phyloP scores from a whole-genome alignment of 2,888 invertebrate species.

The Caenorhabditis plicata region DNA sequence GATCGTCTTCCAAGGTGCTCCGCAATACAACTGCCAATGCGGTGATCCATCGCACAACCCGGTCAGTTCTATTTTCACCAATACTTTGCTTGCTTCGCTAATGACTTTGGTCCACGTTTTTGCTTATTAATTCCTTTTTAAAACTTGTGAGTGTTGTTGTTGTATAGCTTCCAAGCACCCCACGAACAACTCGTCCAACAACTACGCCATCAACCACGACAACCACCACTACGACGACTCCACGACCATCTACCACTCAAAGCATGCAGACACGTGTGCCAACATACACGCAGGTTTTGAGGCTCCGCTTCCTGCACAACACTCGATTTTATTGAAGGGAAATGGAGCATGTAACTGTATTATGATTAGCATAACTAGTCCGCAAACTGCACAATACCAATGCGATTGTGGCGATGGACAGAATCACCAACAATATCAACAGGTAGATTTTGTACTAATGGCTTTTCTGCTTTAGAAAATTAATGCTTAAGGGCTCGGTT shows the following conservation, averaged over 20 bases:
- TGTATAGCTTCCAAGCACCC: conserved; percentile 23
- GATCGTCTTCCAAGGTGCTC: conserved; percentile 48
- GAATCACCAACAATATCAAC: background rate
- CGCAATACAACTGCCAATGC: conserved; percentile 52
- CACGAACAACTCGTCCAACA: conserved; percentile 21
- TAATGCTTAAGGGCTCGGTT: no score
- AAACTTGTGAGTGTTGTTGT: background rate
- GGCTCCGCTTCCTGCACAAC: background rate
- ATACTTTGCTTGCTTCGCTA: no score
- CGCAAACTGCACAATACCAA: conserved; percentile 52
- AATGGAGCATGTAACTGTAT: conserved; percentile 46
- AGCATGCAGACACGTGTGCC: conserved; percentile 23
- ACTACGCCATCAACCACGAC: conserved; percentile 32
- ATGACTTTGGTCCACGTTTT: background rate
- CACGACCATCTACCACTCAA: conserved; percentile 20
- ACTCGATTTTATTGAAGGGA: conserved; percentile 4
- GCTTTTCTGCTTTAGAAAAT: no score
- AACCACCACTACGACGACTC: conserved; percentile 23
- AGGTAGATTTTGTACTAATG: no score
- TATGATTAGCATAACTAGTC: conserved; percentile 51
- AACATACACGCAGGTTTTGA: conserved; percentile 31
- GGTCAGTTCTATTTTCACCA: conserved; percentile 17
- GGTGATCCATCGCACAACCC: conserved; percentile 40
- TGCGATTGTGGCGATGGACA: conserved; percentile 40
- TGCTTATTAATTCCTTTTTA: no score